Base-by-base conservation (phyloP, 2,888 invertebrate species). In the Trichogramma dendrolimi region DNA sequence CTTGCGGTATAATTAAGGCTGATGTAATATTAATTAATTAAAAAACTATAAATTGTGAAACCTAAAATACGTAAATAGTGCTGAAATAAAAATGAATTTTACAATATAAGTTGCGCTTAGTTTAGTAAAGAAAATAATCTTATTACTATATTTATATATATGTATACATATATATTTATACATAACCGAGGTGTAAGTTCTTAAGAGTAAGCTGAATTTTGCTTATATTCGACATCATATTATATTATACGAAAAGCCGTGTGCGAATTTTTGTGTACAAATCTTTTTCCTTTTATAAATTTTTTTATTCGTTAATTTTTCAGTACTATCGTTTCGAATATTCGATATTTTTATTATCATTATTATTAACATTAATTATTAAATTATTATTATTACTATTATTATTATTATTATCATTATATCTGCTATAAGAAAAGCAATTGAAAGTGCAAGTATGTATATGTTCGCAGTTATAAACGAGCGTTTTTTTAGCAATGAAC, bases 401-500 rank as follows among this genome's bases (percentile, higher is more conserved):
- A 65, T 67, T 64, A 67, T 68, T 67, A 63, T 42, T 43, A 27
- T 44, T 58, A 58, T 44, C n/a, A 48, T 7, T 14, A 48, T 48
- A 43, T 55, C 38, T 58, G 59, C 58, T 60, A 52, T 11, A 10
- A 67, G 64, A 56, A 49, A 73, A 69, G 72, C 73, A 72, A 73
- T 67, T 27, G 67, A 71, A 71, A 71, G 67, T 72, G 72, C 70
- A 70, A 71, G 69, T 66, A 27, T 27, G 61, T 65, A 55, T 55
- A 43, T 64, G 65, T 67, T 66, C 64, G 63, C 64, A 62, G 52
- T 68, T 27, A 27, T 27, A 2, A 27, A 64, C 64, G 71, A 69
- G 67, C 68, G 68, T 70, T 63, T 63, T 63, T 68, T 65, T 72
- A 71, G 72, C 70, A 70, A 71, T 27, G 68, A 69, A 70, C 68